Conservation (phyloP, 2,888 invertebrate species). For the Aricia artaxerxes region DNA sequence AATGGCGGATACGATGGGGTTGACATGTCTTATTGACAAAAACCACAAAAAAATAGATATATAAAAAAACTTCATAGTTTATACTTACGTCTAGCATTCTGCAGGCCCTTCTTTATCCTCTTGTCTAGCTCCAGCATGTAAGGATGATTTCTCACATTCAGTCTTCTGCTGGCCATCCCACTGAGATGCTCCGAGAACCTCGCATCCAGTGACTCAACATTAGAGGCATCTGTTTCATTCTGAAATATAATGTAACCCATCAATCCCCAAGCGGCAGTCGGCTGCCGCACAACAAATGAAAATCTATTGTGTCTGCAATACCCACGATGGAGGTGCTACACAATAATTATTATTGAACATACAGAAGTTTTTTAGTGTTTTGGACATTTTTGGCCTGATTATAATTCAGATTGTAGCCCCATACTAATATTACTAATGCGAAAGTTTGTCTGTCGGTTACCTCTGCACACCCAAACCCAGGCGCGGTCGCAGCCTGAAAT, state of each 20-base stretch:
- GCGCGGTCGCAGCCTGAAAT: too few species aligned
- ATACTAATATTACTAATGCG: too few species aligned
- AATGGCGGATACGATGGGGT: too few species aligned
- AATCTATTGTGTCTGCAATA: too few species aligned
- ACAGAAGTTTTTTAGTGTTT: background rate
- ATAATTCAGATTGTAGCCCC: background rate
- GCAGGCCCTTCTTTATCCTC: slow-evolving; percentile 50
- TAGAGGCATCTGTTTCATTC: slow-evolving; percentile 59
- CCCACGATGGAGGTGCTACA: too few species aligned
- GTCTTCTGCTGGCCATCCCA: slow-evolving; percentile 49
- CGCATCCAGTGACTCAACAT: slow-evolving; percentile 55
- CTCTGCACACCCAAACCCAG: too few species aligned
- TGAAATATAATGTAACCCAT: slow-evolving; percentile 41
- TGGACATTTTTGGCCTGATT: background rate
- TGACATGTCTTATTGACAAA: too few species aligned
- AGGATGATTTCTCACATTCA: slow-evolving; percentile 57
- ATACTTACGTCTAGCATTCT: slow-evolving; percentile 51
- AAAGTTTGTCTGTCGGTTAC: too few species aligned
- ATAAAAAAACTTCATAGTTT: background rate
- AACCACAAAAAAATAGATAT: too few species aligned
- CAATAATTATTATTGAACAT: background rate
- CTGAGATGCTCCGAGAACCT: slow-evolving; percentile 54
- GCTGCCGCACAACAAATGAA: too few species aligned
- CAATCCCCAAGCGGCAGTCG: too few species aligned
- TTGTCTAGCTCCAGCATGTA: slow-evolving; percentile 60